Conservation (phyloP, 2,888 invertebrate genomes). For the Cosmia pyralina region DNA sequence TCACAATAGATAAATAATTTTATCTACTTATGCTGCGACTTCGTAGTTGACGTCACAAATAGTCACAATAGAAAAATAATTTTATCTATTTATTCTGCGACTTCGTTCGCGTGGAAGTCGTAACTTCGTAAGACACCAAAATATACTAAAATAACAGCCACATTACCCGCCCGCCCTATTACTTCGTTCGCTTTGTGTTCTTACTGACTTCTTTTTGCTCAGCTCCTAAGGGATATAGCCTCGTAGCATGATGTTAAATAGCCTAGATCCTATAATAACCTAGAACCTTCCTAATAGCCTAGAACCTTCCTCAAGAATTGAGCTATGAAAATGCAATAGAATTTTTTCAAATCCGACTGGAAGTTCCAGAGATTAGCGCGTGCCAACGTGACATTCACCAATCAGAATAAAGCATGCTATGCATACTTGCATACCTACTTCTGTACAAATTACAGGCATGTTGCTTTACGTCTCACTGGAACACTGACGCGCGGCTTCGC, state of each 20-base stretch:
- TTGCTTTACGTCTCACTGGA: not conserved
- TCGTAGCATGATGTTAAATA: too few species aligned
- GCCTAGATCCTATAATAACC: too few species aligned
- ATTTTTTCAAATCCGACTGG: too few species aligned
- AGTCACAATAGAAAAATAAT: slow-evolving; percentile 5
- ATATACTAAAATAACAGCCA: not conserved
- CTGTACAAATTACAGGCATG: not conserved
- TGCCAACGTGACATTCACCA: too few species aligned
- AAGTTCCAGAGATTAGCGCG: too few species aligned
- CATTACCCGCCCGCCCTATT: not conserved
- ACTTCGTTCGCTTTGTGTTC: not conserved
- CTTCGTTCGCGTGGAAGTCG: not conserved
- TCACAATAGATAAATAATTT: slow-evolving; percentile 9
- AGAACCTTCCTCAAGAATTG: too few species aligned
- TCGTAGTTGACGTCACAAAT: slow-evolving; percentile 8
- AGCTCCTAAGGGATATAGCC: not conserved
- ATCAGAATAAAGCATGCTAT: too few species aligned
- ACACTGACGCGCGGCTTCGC: not conserved
- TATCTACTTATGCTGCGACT: slow-evolving; percentile 5
- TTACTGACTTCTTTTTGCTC: not conserved
- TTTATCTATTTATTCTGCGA: not conserved
- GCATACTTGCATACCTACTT: too few species aligned
- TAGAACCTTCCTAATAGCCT: too few species aligned
- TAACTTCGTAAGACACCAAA: not conserved
- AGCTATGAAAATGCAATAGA: too few species aligned